Conservation (phyloP, 2,113 vertebrate genomes). For the Lophura nycthemera region DNA sequence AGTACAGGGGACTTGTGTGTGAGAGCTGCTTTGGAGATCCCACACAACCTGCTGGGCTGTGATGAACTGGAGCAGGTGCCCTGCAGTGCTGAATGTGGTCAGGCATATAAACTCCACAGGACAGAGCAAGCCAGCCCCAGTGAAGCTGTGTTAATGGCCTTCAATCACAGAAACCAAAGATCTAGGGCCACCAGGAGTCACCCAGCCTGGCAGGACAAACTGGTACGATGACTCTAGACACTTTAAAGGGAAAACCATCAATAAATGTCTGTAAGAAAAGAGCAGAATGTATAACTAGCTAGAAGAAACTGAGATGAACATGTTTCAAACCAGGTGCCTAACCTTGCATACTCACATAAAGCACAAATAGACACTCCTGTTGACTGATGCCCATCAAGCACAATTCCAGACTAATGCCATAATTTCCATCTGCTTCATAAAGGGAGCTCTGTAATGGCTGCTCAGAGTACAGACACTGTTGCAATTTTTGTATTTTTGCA, state of each 20-base stretch:
- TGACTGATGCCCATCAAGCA: neutral
- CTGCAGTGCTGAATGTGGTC: rapidly evolving
- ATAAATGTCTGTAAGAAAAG: neutral
- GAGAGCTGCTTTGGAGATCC: neutral
- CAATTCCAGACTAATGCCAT: neutral
- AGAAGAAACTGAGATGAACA: neutral
- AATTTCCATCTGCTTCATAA: neutral
- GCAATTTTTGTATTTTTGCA: neutral
- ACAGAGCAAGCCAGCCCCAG: rapidly evolving
- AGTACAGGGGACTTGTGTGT: neutral
- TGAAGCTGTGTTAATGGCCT: rapidly evolving
- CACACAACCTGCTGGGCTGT: rapidly evolving
- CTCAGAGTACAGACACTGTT: neutral
- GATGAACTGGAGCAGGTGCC: neutral
- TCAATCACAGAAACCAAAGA: neutral
- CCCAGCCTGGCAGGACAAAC: neutral
- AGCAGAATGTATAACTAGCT: neutral
- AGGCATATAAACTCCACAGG: rapidly evolving
- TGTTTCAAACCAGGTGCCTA: neutral
- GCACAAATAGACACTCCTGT: neutral
- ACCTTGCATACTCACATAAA: neutral
- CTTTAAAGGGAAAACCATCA: neutral
- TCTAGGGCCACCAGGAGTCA: neutral
- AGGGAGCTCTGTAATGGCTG: neutral
- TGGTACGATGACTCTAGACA: neutral